Base-by-base conservation (phyloP, 2,888 invertebrate species). In the Cryptophagus acutangulus region DNA sequence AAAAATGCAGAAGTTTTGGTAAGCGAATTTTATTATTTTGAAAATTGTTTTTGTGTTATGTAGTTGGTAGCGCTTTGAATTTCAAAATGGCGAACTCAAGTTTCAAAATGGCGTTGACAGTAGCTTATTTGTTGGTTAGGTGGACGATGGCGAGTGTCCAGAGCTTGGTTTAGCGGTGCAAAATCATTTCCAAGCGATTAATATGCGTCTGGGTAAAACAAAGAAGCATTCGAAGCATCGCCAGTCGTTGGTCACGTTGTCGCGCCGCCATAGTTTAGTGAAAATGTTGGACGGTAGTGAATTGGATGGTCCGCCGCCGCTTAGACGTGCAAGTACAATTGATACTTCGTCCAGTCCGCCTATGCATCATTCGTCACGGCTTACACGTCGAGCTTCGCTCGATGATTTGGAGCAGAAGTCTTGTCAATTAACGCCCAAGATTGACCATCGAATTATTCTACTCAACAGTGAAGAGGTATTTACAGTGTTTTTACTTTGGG, bases 131-230 rank as follows among this genome's bases (percentile, higher is more conserved):
- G 8, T 14, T 33, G 40, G 45, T 30, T 34, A 89, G 87, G 77
- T 89, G 53, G 80, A 83, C 54, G 87, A 89, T 38, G 92, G 92
- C 63, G 82, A 87, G 69, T 88, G 89, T 54, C 88, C 90, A 0
- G 85, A 89, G 61, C 69, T 92, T 46, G 84, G 87, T 5, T 78
- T 88, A 55, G 85, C 88, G 0, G 75, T 93, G 14, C 88, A 90
- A 71, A 92, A 92, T 69, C 91, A 92, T 66, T 92, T 93, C 70
- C 80, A 86, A 41, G 87, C 92, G 2, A 89, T 92, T 55, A 80
- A 85, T 67, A 82, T 89, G 57, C 75, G 86, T 26, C 76, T 79
- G 38, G 88, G 87, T 33, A 80, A 81, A 66, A 75, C 80, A 1
- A 72, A 78, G 14, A 72, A 78, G 24, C 83, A 79, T 51, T 85